These are phyloP conservation scores for Dastarcus helophoroides DNA, from an alignment of 2,888 invertebrate species.

Conservation along the genomic window DNA sequence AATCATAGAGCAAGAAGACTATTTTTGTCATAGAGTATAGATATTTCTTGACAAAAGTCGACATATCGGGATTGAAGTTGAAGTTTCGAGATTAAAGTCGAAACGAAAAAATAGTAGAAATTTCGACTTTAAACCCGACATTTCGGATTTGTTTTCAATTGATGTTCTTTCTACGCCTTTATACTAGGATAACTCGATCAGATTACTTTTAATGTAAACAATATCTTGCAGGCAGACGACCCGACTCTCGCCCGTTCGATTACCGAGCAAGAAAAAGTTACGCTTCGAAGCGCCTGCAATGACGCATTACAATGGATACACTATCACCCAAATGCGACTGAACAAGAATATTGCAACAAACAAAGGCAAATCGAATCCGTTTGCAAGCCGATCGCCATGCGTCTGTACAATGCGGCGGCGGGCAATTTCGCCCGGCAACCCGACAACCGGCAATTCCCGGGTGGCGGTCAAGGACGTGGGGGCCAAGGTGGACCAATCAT, in stretches of 20 bases:
- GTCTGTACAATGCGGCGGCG: conserved; percentile 19
- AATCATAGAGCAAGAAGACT: no score
- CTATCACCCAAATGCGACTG: conserved; percentile 43
- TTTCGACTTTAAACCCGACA: no score
- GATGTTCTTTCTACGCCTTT: no score
- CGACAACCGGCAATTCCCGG: conserved; percentile 8
- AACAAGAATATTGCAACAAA: conserved; percentile 48
- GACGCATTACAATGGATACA: conserved; percentile 57
- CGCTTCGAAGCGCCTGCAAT: conserved; percentile 39
- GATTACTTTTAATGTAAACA: no score
- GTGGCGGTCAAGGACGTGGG: conserved; percentile 13
- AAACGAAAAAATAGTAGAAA: no score
- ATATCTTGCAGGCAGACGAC: conserved; percentile 19
- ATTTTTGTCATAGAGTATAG: no score
- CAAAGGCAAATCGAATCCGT: conserved; percentile 46
- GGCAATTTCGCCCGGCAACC: no score
- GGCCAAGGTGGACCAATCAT: conserved; percentile 23
- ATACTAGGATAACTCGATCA: no score
- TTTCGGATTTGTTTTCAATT: no score
- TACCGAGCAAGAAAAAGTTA: conserved; percentile 36
- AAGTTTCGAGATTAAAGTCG: no score
- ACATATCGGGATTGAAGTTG: no score
- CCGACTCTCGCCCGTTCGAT: conserved; percentile 42
- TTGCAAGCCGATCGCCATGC: conserved; percentile 45
- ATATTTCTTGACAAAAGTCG: no score